Base-by-base conservation (phyloP, 1,140 invertebrate species). In the Atta colombica region DNA sequence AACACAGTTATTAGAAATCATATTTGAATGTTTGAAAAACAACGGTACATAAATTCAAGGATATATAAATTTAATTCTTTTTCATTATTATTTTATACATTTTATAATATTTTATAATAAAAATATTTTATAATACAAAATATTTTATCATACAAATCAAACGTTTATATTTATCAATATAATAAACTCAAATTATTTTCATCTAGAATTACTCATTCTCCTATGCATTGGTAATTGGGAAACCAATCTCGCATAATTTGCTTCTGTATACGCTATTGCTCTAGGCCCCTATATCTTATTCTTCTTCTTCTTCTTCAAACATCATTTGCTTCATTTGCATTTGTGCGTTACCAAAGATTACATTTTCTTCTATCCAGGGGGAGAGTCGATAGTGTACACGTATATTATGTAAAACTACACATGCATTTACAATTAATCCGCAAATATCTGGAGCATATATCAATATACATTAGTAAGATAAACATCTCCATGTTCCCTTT, bases 341-440 rank as follows among this genome's bases (percentile, higher is more conserved):
- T 25, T 21, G 21, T 21, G 21, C 21, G 21, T 21, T 25, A 12
- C 51, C 39, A 49, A 71, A 25, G 5, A 49, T 71, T 45, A 49
- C 28, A 69, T 71, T 16, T 71, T 71, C 39, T 49, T 69, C 39
- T 49, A 69, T 49, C 3, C 18, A 69, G 21, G 25, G 39, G 66
- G 45, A 69, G 3, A 69, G 3, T n/a, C n/a, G n/a, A 69, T 69
- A 69, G 10, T 69, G n/a, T 69, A 69, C n/a, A 69, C 12, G 66
- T 35, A 69, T 51, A 18, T 69, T 71, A 49, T 71, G 21, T 14
- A 71, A 51, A 25, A 71, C 68, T 16, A 45, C 6, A 6, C 68
- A 71, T 71, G 68, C 14, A 28, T 71, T 71, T 8, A 51, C 21
- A 28, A 71, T 71, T 51, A 53, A n/a, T 18, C 45, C 6, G 7